Evolutionary conservation across 1,140 invertebrate genomes (phyloP), one percentile per base, ranked within the genome.

Genomic region (Limonius californicus): DNA sequence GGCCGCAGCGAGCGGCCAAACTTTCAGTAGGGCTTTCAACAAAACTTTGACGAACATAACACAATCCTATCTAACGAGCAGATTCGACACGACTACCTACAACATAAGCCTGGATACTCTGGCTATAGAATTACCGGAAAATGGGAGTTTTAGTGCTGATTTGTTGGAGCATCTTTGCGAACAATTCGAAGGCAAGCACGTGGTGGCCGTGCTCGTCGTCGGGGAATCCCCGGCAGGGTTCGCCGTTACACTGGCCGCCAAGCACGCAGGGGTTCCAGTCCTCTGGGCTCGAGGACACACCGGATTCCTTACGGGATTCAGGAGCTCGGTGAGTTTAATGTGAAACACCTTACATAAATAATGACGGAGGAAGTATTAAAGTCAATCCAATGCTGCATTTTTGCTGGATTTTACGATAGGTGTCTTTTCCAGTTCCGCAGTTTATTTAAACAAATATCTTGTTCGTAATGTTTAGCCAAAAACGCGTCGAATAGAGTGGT

Each of bases 181-280:
- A 2, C 67, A 71, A 56, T 74, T 76, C 39, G 74, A 78, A 32
- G 71, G 70, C 1, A 72, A 74, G 63, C 74, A 75, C 45, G 72
- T 79, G 16, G 70, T 73, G 12, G 77, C 72, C 2, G 67, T 78
- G 16, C 59, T 79, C 50, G 68, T 79, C 16, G 63, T 79, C 47
- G 77, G 77, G 12, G 65, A 74, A 63, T 72, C 74, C 11, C 75
- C 76, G 42, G 76, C 77, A 23, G 76, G 75, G 1, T 74, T 75
- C 61, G 77, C 75, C 4, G 73, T 78, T 39, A 72, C 72, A 21
- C 53, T 77, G 59, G 72, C 77, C 7, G 76, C 77, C 11, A 72
- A 65, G 19, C 71, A 77, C 35, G 66, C 73, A 20, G 70, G 73
- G 19, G 69, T 79, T 23, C 77, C 77, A 1, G 77, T 79, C 7